These are phyloP conservation scores for Phrynocephalus forsythii DNA, from an alignment of 2,797 vertebrate genomes.

Conservation along the genomic window DNA sequence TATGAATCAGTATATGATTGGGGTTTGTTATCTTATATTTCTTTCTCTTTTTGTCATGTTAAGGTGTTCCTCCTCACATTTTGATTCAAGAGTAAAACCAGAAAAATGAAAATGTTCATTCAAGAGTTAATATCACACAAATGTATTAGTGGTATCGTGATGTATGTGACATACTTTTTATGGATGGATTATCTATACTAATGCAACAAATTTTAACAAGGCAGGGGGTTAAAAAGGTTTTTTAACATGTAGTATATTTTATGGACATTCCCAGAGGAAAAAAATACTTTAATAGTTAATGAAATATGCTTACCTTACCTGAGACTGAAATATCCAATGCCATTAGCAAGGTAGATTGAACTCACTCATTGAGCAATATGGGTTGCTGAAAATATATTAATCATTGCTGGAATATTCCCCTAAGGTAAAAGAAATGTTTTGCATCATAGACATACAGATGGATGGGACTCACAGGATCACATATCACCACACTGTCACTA, in stretches of 20 bases:
- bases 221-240: constrained; percentile 16
- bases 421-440: constrained; percentile 37
- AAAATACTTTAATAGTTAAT: constrained; percentile 40
- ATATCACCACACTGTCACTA: constrained; percentile 2
- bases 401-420: constrained; percentile 20
- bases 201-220: constrained; percentile 25
- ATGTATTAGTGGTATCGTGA: background rate
- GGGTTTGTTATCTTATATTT: background rate
- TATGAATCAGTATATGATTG: background rate
- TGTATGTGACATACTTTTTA: background rate
- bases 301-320: constrained; percentile 40
- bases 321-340: constrained; percentile 33
- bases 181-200: background rate
- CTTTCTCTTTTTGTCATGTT: background rate
- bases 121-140: background rate
- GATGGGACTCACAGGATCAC: background rate
- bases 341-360: constrained; percentile 35
- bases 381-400: constrained; percentile 28
- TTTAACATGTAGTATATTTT: constrained; percentile 35
- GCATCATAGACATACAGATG: constrained; percentile 26
- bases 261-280: constrained; percentile 22
- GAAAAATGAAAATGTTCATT: background rate
- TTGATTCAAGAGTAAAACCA: background rate
- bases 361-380: constrained; percentile 30
- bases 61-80: background rate